A percentile compares a stretch with the other conserved stretches of the same genome.
phyloP scores from a whole-genome alignment of 2,888 invertebrate genomes.

The Hecatera dysodea region DNA sequence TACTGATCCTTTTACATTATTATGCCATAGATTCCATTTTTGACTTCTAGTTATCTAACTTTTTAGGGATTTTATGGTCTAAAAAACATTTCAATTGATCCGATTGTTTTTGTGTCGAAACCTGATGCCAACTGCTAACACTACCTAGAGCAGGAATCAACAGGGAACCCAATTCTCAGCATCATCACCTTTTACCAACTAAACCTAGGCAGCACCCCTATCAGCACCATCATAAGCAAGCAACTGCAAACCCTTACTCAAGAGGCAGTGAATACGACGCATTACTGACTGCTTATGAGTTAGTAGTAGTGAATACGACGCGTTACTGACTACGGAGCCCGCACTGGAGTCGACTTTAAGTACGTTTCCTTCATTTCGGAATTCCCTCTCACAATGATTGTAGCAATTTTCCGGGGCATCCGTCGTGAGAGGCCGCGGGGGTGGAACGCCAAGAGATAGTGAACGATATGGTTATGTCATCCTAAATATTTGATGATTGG shows the following conservation, averaged over 20 bases:
- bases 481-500: not conserved
- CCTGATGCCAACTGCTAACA: too few relatives aligned
- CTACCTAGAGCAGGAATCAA: too few relatives aligned
- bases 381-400: slow-evolving; percentile 90
- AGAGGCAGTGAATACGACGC: not conserved
- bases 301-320: slow-evolving; percentile 39
- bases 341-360: slow-evolving; percentile 75
- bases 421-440: slow-evolving; percentile 85
- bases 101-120: too few relatives aligned
- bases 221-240: not conserved
- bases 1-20: too few relatives aligned
- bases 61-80: too few relatives aligned
- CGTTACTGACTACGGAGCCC: slow-evolving; percentile 50
- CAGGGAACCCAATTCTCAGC: not conserved
- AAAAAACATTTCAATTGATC: too few relatives aligned
- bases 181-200: not conserved
- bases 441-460: slow-evolving; percentile 71
- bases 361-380: slow-evolving; percentile 89
- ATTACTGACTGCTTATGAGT: slow-evolving; percentile 52
- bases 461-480: not conserved
- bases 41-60: too few relatives aligned
- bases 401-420: slow-evolving; percentile 90
- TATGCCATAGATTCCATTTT: too few relatives aligned
- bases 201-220: not conserved
- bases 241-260: slow-evolving; percentile 3